Base-by-base conservation (phyloP, 2,797 vertebrate genomes). In the Brotula barbata region DNA sequence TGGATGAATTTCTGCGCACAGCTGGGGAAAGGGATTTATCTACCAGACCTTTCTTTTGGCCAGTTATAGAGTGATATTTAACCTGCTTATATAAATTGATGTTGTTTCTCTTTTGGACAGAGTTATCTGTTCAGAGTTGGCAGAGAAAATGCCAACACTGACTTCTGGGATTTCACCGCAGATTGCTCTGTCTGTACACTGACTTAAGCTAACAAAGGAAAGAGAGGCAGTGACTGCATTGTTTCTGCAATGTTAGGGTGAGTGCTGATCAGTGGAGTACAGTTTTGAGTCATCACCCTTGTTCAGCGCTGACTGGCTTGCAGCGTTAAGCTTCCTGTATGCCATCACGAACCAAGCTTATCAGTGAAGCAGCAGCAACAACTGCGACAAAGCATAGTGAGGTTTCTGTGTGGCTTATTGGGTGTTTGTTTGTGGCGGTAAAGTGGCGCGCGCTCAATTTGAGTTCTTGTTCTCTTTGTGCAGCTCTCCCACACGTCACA, bases 381-480 rank as follows among this genome's bases (percentile, higher is more conserved):
- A 67, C 61, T 77, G 82, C 20, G 37, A 76, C 60, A 58, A 45
- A 60, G 68, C 66, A 33, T 55, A 31, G 42, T 21, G 58, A 66
- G 54, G 71, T 63, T 74, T 58, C 78, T 49, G 43, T 56, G 73
- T 44, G 51, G 20, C 58, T 73, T 55, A 39, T 51, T 71, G 62
- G 73, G 66, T 79, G 77, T 75, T 82, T 70, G 63, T 81, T 81
- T 89, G 72, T 89, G 82, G 85, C 67, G 79, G 82, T 46, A 87
- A 84, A 86, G 75, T 16, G 3, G 10, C 63, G 58, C 37, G 66
- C 65, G 59, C 77, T 74, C 39, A 78, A 33, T 82, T 82, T 67
- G 44, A 68, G 46, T 68, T 59, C 12, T 76, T 69, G 43, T 78
- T 73, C 71, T 42, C 45, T 57, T 56, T 45, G 42, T 28, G n/a